These are phyloP conservation scores for Brevimyrus niger DNA, from an alignment of 2,113 vertebrate species.

Conservation along the genomic window DNA sequence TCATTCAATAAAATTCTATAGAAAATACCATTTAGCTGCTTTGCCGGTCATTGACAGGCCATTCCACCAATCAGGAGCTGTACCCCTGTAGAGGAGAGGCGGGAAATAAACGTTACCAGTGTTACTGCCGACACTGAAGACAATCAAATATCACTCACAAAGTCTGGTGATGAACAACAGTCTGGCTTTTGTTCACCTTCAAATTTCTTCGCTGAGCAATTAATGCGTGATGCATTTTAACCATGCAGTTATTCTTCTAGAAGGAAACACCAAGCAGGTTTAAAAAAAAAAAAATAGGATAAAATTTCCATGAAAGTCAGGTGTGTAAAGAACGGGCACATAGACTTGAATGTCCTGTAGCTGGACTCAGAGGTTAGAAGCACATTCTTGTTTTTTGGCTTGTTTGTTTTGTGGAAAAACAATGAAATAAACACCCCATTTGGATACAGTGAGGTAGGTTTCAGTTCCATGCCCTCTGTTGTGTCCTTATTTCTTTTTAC, in stretches of 20 bases:
- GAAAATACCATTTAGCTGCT: too few relatives aligned
- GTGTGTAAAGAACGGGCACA: not conserved
- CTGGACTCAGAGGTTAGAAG: not conserved
- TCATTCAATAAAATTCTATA: too few relatives aligned
- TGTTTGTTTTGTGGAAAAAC: not conserved
- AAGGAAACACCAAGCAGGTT: not conserved
- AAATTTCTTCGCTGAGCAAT: not conserved
- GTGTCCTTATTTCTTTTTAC: not conserved
- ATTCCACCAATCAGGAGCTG: not conserved
- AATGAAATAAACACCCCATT: not conserved
- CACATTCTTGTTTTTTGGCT: not conserved
- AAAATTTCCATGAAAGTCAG: not conserved
- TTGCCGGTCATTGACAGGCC: not conserved
- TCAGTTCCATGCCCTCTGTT: not conserved
- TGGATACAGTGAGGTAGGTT: not conserved
- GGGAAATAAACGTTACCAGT: not conserved
- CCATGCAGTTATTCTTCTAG: not conserved
- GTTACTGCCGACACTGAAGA: not conserved
- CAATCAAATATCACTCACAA: not conserved
- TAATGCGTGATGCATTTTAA: not conserved
- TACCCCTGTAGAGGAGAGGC: not conserved
- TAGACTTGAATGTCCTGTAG: not conserved
- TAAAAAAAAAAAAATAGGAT: not conserved
- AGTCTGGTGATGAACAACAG: not conserved
- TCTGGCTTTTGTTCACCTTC: not conserved